Evolutionary conservation across 2,797 vertebrate genomes (phyloP).

Genomic region (Tapera naevia): DNA sequence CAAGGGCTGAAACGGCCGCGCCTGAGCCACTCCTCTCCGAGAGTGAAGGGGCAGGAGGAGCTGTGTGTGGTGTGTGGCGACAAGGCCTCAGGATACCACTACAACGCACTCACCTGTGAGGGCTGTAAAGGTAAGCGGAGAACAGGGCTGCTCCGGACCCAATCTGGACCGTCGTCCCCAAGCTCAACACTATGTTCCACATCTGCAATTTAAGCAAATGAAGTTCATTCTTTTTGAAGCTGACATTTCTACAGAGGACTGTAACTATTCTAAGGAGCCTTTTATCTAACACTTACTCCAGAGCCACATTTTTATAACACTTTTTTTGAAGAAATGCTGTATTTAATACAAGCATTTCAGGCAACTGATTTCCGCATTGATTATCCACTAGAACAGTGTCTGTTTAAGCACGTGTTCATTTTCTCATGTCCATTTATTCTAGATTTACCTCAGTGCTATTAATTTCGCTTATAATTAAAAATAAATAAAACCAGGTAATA

Average conservation of each 20-base stretch:
- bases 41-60: slow-evolving; percentile 87
- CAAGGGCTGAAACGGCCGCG: slow-evolving; percentile 81
- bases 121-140: slow-evolving; percentile 90
- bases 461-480: not conserved
- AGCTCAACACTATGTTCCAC: not conserved
- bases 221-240: not conserved
- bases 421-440: not conserved
- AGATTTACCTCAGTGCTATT: not conserved
- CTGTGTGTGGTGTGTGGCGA: slow-evolving; percentile 95
- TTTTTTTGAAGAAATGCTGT: not conserved
- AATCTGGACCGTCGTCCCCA: accelerated
- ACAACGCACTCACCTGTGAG: slow-evolving; percentile 94
- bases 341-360: not conserved
- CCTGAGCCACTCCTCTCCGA: slow-evolving; percentile 74
- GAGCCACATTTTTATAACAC: not conserved
- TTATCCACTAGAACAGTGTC: not conserved
- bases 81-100: slow-evolving; percentile 94
- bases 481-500: not conserved
- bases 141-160: not conserved
- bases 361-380: not conserved
- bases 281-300: accelerated
- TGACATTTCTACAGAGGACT: not conserved
- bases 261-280: not conserved
- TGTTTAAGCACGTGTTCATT: not conserved
- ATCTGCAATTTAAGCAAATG: not conserved